Evolutionary conservation across 2,113 vertebrate species (phyloP), one percentile per base, ranked within the genome.

Genomic region (Chloroceryle aenea): DNA sequence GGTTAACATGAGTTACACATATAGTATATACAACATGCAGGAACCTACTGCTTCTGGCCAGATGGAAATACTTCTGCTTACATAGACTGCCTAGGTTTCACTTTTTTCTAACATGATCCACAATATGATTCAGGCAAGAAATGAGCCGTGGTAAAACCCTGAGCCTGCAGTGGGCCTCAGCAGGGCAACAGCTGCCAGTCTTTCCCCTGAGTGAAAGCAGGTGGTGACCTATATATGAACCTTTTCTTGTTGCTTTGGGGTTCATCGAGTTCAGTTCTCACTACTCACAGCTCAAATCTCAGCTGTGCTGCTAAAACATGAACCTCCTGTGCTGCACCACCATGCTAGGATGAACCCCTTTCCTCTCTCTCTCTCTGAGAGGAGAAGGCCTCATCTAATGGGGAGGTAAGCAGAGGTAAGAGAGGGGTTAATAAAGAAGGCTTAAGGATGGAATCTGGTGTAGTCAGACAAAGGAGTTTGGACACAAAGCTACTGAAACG

Each of bases 191-290:
- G 90, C 58, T 94, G 95, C 53, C 92, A 56, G 32, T 3, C 48
- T 62, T 45, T 79, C 82, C 85, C 90, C 53, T 27, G 90, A 48
- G 77, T 10, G 48, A 84, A 62, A 85, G 85, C 89, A 93, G 87
- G 91, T 75, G 93, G n/a, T 95, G 89, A 89, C 87, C 84, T 81
- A 91, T 40, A 79, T 68, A 42, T 30, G 62, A 89, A 75, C 38
- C 30, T n/a, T 27, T 71, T 68, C 77, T 67, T 48, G 36, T 4
- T 69, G 87, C 89, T 96, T 17, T 87, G 89, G 86, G 89, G 29
- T 47, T 82, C 86, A 86, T 36, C 0, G 1, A 21, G 62, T 45
- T 47, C 64, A 53, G 52, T 26, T 56, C 77, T 87, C 56, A 26
- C 76, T 29, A 32, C 16, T 81, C 64, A 63, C 38, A 86, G 56